These are phyloP conservation scores for Oryzias woworae DNA, from an alignment of 2,113 vertebrate genomes.

Conservation along the genomic window DNA sequence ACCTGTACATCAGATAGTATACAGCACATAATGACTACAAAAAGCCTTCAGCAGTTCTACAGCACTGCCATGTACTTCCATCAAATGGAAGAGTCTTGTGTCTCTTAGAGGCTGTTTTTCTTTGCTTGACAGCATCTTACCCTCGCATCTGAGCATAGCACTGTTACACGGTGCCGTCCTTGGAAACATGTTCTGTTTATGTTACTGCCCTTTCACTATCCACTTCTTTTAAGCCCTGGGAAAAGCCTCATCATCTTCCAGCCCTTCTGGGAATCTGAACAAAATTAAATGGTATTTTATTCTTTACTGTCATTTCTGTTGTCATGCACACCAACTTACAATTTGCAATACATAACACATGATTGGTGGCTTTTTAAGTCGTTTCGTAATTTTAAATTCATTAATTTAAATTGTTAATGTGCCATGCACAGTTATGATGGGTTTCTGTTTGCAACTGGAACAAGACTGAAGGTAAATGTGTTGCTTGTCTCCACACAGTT, in stretches of 20 bases:
- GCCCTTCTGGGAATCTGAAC: slow-evolving; percentile 33
- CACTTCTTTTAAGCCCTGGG: slow-evolving; percentile 33
- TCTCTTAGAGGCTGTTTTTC: slow-evolving; percentile 31
- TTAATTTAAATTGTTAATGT: background rate
- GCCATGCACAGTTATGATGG: background rate
- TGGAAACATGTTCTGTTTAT: slow-evolving; percentile 53
- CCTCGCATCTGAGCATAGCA: slow-evolving; percentile 54
- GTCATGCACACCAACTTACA: slow-evolving; percentile 37
- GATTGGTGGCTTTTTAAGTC: slow-evolving; percentile 8
- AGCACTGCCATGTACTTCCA: slow-evolving; percentile 21
- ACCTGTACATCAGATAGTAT: slow-evolving; percentile 25
- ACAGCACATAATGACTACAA: slow-evolving; percentile 31
- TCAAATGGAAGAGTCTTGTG: slow-evolving; percentile 37
- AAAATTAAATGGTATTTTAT: slow-evolving; percentile 54
- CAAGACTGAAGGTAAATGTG: too few species aligned
- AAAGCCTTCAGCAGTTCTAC: slow-evolving; percentile 23
- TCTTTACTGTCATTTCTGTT: slow-evolving; percentile 50
- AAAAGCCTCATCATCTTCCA: slow-evolving; percentile 44
- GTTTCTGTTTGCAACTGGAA: too few species aligned
- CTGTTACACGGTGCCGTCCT: slow-evolving; percentile 31
- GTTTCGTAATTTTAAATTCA: slow-evolving; percentile 1
- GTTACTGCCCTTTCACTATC: slow-evolving; percentile 48
- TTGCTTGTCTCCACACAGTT: too few species aligned
- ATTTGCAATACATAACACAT: slow-evolving; percentile 9
- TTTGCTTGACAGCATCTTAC: slow-evolving; percentile 41